Percentiles rank a stretch among this genome's conserved stretches.
phyloP scores from a whole-genome alignment of 2,888 invertebrate species.

The Meteorus cinctellus region DNA sequence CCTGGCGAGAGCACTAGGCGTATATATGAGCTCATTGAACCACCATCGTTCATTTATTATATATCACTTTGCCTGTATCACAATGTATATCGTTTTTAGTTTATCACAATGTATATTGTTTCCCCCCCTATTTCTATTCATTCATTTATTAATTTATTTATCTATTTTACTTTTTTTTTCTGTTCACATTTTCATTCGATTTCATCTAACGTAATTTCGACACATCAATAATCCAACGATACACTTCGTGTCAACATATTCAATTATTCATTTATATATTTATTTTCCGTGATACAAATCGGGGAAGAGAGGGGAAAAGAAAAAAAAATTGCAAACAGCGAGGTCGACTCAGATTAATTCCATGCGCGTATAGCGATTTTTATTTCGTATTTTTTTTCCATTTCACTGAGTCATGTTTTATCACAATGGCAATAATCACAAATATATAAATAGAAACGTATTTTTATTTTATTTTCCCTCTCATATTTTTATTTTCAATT shows the following conservation, averaged over 20 bases:
- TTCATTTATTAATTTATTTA: neutral
- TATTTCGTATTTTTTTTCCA: neutral
- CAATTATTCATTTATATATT: neutral
- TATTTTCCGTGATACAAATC: neutral
- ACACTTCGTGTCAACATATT: conserved; percentile 24
- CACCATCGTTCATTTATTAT: neutral
- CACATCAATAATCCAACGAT: conserved; percentile 32
- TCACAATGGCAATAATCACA: conserved; percentile 3
- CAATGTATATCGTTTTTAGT: neutral
- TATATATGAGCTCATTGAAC: conserved; percentile 17
- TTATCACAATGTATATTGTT: neutral
- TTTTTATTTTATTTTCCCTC: conserved; percentile 1
- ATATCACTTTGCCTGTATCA: neutral
- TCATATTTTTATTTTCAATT: neutral
- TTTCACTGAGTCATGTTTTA: neutral
- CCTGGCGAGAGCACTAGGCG: neutral
- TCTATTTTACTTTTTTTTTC: neutral
- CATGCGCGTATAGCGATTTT: neutral
- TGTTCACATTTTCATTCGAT: no score
- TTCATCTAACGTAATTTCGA: neutral
- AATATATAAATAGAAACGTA: conserved; percentile 16
- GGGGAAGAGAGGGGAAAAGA: neutral
- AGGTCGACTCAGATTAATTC: conserved; percentile 5
- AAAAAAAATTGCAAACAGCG: conserved; percentile 5
- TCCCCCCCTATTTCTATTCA: neutral